Evolutionary conservation across 2,797 vertebrate species (phyloP), one percentile per base, ranked within the genome.

Genomic region (Galaxias olidus): DNA sequence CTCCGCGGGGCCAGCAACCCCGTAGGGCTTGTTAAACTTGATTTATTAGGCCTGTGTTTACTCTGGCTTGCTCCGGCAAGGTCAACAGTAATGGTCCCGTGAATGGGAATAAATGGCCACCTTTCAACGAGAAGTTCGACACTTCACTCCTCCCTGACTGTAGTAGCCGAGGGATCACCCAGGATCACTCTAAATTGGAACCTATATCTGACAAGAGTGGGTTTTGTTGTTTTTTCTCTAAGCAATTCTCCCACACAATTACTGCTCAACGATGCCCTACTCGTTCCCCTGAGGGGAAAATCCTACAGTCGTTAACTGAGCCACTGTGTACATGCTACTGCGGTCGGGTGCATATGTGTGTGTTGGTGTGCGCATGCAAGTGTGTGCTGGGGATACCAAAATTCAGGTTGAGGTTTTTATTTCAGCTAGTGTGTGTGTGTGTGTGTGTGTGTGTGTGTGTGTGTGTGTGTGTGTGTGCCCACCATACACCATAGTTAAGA

Each of bases 1-100:
- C 72, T 83, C 68, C 78, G 71, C 51, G 14, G 43, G 30, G 66
- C 79, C 45, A 78, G 80, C 80, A 80, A 78, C 82, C 78, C 15
- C 76, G 79, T 84, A 85, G 75, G 80, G 87, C 91, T 92, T 92
- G 88, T 93, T 92, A 91, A 91, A 92, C 84, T 85, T 92, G 89
- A 92, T 92, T 93, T 92, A 93, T 93, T 91, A 90, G 90, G 84
- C 87, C 72, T 86, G 85, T 82, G 87, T 92, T 91, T 91, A 89
- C 86, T 86, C 87, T 84, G 86, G 86, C 88, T 91, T 90, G 85
- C 81, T 75, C 73, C 86, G 83, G 82, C 88, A 92, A 92, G 90
- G 91, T 92, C 91, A 92, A 91, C 90, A 86, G 90, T 91, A 92
- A 92, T 91, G 86, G 87, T 89, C 86, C 82, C 87, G 83, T 85